Evolutionary conservation across 2,113 vertebrate species (phyloP), one percentile per base, ranked within the genome.

Genomic region (Colius striatus): DNA sequence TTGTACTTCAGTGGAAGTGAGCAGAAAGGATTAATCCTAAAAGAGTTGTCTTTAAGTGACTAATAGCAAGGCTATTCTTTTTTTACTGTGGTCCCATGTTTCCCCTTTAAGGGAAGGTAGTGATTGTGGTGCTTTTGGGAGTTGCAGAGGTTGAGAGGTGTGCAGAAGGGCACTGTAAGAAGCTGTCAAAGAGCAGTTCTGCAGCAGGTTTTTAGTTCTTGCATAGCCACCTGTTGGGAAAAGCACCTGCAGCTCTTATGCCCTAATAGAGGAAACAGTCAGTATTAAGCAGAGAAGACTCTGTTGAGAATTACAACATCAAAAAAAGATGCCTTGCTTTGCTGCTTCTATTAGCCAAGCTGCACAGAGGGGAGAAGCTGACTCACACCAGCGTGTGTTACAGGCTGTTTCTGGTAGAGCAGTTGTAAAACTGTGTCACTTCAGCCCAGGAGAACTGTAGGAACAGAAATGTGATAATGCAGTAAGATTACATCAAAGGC

Each of bases 401-500:
- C 66, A 47, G 73, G 58, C 87, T 83, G 88, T 77, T 84, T 77
- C 47, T 60, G 34, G 84, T 65, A 91, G 54, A 90, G 86, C 57
- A 30, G 25, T 78, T 3, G 16, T 76, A 94, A 96, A 97, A 96
- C 86, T 92, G 93, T 96, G 96, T 95, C 96, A 90, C 73, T 93
- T 94, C 76, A 92, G 92, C 94, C 93, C 94, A 68, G 70, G 96
- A 96, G 95, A 95, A 58, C 90, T 94, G 76, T 65, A 79, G 75
- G 82, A 94, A 63, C 62, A 82, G 73, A 81, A 93, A 16, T 84
- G 80, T 67, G 47, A 65, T 87, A 89, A 92, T 84, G 23, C 54
- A 87, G 93, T 96, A 96, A 97, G 95, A 96, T 94, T 93, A 82
- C 84, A 94, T 96, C 93, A 96, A 96, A 97, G 76, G 84, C 86